A percentile compares a stretch with the other conserved stretches of the same genome.
Evolutionary conservation across 2,797 vertebrate genomes (phyloP).

Genomic region (Cynodonichthys magdalenae): DNA sequence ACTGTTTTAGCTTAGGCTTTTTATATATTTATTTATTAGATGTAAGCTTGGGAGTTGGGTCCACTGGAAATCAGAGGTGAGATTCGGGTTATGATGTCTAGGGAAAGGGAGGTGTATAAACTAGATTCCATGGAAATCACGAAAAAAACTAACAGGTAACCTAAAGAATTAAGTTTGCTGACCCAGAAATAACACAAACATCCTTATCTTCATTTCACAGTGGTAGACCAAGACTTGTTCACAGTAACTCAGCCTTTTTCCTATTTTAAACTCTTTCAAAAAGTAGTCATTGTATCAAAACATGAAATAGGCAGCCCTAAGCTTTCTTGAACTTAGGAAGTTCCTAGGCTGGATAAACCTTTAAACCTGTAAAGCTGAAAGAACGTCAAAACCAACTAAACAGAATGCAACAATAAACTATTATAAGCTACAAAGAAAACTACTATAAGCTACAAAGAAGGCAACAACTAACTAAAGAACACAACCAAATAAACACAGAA

Average conservation of each 20-base stretch:
- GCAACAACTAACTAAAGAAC: no score
- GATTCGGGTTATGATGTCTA: constrained; percentile 42
- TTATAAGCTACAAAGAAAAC: no score
- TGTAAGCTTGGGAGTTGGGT: constrained; percentile 39
- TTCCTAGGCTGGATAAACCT: constrained; percentile 32
- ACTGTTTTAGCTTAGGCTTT: constrained; percentile 40
- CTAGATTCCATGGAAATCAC: constrained; percentile 21
- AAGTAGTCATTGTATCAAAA: constrained; percentile 21
- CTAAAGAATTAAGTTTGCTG: constrained; percentile 6
- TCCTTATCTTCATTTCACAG: constrained; percentile 18
- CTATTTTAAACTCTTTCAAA: constrained; percentile 31
- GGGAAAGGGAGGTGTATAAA: constrained; percentile 18
- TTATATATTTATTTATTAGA: constrained; percentile 15
- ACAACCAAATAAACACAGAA: no score
- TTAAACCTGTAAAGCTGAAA: constrained; percentile 26
- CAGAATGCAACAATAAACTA: constrained; percentile 29
- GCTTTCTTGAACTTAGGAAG: constrained; percentile 22
- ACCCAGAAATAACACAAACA: constrained; percentile 5
- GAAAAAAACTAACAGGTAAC: constrained; percentile 2
- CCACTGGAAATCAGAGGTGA: constrained; percentile 36
- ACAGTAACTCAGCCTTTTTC: constrained; percentile 21
- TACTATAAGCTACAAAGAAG: no score
- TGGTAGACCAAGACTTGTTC: constrained; percentile 29
- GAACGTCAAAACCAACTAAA: neutral
- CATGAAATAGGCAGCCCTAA: constrained; percentile 15